Evolutionary conservation across 2,888 invertebrate genomes (phyloP).

Genomic region (Ennomos fuscantarius): DNA sequence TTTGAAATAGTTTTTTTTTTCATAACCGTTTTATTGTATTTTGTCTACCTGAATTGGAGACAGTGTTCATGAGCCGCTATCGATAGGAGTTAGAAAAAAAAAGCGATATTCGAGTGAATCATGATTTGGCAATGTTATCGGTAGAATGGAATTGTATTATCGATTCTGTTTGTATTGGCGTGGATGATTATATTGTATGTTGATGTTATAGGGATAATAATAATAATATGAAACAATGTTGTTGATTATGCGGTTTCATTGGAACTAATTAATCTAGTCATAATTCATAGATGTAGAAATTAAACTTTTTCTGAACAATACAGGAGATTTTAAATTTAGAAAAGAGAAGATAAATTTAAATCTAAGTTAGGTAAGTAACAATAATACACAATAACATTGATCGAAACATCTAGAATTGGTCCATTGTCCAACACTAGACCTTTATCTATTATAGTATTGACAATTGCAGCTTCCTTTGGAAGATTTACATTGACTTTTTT

Average conservation of each 20-base stretch:
- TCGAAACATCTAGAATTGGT: slow-evolving; percentile 12
- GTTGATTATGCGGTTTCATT: too few relatives aligned
- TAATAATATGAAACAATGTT: too few relatives aligned
- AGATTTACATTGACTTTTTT: slow-evolving; percentile 55
- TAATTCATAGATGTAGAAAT: too few relatives aligned
- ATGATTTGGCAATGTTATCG: slow-evolving; percentile 66
- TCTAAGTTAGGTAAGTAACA: too few relatives aligned
- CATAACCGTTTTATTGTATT: slow-evolving; percentile 76
- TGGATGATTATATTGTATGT: slow-evolving; percentile 24
- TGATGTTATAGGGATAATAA: slow-evolving; percentile 11
- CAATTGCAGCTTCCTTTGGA: slow-evolving; percentile 43
- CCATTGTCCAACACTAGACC: slow-evolving; percentile 23
- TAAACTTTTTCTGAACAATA: too few relatives aligned
- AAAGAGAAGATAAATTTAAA: too few relatives aligned
- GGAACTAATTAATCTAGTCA: too few relatives aligned
- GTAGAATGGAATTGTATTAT: slow-evolving; percentile 59
- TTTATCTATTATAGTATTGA: slow-evolving; percentile 31
- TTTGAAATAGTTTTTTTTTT: slow-evolving; percentile 72
- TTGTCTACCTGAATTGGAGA: slow-evolving; percentile 80
- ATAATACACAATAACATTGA: not conserved
- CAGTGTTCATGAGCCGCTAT: slow-evolving; percentile 59
- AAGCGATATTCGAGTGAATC: slow-evolving; percentile 56
- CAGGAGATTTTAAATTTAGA: too few relatives aligned
- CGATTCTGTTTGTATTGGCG: slow-evolving; percentile 59
- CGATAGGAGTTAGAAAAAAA: slow-evolving; percentile 62